Conservation (phyloP, 2,797 vertebrate species). For the Oreochromis grahami region DNA sequence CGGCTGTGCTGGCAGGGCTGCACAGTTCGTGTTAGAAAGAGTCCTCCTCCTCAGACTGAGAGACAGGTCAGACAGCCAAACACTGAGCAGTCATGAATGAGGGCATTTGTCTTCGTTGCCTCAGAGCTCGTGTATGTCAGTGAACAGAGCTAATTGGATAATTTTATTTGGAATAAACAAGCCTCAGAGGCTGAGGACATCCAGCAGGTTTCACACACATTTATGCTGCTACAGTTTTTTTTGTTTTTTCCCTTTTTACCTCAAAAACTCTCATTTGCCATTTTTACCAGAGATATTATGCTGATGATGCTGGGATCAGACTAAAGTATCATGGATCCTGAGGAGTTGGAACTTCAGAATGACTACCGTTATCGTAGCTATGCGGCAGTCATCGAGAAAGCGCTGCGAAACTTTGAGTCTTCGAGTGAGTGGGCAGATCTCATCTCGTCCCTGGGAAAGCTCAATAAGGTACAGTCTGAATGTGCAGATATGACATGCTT, state of each 20-base stretch:
- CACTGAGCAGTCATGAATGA: conserved; percentile 41
- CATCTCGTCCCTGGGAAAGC: conserved; percentile 96
- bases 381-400: conserved; percentile 91
- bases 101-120: conserved; percentile 28
- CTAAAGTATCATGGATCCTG: conserved; percentile 87
- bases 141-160: conserved; percentile 36
- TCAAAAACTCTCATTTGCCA: not conserved
- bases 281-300: conserved; percentile 25
- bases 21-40: not conserved
- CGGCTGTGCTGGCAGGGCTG: not conserved
- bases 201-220: not conserved
- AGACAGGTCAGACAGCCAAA: conserved; percentile 30
- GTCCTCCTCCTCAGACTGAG: conserved; percentile 9
- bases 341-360: conserved; percentile 88
- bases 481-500: not conserved
- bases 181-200: conserved; percentile 6
- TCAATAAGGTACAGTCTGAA: conserved; percentile 87
- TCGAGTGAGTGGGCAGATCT: conserved; percentile 99
- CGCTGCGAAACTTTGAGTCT: conserved; percentile 95
- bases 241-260: not conserved
- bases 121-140: conserved; percentile 5
- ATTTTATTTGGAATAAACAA: conserved; percentile 43
- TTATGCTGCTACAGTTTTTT: not conserved
- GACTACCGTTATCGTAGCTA: conserved; percentile 97
- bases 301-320: conserved; percentile 63